Percentiles rank a stretch among this genome's conserved stretches.
These are phyloP conservation scores for Thomomys bottae DNA, from an alignment of 2,113 vertebrate species.

Conservation along the genomic window DNA sequence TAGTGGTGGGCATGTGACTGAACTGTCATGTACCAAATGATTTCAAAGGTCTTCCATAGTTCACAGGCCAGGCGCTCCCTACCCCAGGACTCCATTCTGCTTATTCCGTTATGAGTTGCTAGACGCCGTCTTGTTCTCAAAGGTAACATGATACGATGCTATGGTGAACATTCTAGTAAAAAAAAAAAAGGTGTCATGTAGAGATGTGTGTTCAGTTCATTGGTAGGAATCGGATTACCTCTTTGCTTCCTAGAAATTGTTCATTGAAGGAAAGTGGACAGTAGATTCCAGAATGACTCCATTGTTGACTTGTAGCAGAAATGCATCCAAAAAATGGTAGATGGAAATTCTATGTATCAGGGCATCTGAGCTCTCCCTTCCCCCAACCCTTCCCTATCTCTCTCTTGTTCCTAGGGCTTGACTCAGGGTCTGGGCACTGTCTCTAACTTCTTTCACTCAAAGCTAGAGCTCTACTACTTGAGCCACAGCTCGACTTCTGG, in stretches of 20 bases:
- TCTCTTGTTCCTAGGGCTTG: too few relatives aligned
- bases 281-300: not conserved
- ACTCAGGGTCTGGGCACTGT: too few relatives aligned
- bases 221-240: not conserved
- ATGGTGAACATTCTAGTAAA: not conserved
- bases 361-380: not conserved
- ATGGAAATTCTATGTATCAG: not conserved
- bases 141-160: not conserved
- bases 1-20: too few relatives aligned
- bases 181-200: not conserved
- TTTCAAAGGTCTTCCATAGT: too few relatives aligned
- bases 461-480: too few relatives aligned
- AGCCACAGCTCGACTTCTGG: too few relatives aligned
- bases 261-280: not conserved
- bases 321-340: not conserved
- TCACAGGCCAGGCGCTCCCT: too few relatives aligned
- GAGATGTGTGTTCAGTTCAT: constrained; percentile 12
- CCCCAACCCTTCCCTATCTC: too few relatives aligned
- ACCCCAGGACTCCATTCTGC: not conserved
- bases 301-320: not conserved
- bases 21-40: too few relatives aligned
- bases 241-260: constrained; percentile 4
- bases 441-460: too few relatives aligned
- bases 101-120: not conserved
- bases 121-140: not conserved